Evolutionary conservation across 2,113 vertebrate species (phyloP).

Genomic region (Leptocoma aspasia): DNA sequence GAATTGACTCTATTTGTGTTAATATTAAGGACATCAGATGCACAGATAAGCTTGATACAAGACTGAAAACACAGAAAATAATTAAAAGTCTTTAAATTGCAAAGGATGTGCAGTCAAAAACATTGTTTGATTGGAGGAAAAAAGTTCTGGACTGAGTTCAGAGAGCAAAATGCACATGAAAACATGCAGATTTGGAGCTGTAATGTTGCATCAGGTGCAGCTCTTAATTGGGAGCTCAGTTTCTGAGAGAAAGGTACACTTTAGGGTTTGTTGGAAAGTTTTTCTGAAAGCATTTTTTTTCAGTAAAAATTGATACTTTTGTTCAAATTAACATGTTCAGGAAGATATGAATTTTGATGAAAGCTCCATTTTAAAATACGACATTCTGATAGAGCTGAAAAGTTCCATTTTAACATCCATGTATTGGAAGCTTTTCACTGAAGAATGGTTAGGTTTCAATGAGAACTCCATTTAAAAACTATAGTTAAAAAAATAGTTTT

Average conservation of each 20-base stretch:
- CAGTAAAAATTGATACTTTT: not conserved
- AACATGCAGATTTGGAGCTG: not conserved
- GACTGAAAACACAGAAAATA: not conserved
- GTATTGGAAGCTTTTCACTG: not conserved
- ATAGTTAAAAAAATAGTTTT: not conserved
- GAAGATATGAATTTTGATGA: not conserved
- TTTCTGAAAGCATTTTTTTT: not conserved
- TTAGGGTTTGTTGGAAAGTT: not conserved
- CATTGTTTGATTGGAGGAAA: not conserved
- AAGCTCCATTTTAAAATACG: not conserved
- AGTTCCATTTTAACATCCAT: not conserved
- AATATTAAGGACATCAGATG: not conserved
- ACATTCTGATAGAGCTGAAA: not conserved
- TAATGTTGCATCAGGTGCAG: not conserved
- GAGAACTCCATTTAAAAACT: not conserved
- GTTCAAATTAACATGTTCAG: not conserved
- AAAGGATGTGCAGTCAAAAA: not conserved
- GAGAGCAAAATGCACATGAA: not conserved
- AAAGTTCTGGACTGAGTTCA: rapidly evolving
- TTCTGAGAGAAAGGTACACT: not conserved
- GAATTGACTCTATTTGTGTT: not conserved
- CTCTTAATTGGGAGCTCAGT: not conserved
- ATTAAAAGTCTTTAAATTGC: not conserved
- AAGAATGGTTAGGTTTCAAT: not conserved
- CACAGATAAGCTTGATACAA: not conserved